phyloP scores from a whole-genome alignment of 2,888 invertebrate genomes.

The Stegophylla sp. region DNA sequence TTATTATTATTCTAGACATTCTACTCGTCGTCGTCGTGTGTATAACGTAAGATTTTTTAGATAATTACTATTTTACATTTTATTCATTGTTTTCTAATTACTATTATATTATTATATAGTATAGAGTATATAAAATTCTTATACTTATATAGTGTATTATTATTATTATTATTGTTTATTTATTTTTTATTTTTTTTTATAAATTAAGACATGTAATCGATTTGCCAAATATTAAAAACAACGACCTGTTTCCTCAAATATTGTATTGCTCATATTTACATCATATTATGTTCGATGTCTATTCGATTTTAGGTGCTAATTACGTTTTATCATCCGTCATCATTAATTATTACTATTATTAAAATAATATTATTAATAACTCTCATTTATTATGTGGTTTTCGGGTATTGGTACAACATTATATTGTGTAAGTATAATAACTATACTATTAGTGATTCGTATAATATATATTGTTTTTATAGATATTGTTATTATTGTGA shows the following conservation, averaged over 20 bases:
- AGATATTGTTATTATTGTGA: slow-evolving; percentile 54
- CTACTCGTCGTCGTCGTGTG: background rate
- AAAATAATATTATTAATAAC: background rate
- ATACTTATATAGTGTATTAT: slow-evolving; percentile 10
- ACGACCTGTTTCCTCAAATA: slow-evolving; percentile 18
- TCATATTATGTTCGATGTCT: background rate
- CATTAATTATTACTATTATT: slow-evolving; percentile 23
- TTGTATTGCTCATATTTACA: slow-evolving; percentile 39
- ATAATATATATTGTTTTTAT: slow-evolving; percentile 12
- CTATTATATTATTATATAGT: background rate
- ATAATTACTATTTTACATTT: background rate
- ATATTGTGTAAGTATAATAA: background rate
- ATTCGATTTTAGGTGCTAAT: slow-evolving; percentile 37
- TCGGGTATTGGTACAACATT: slow-evolving; percentile 41
- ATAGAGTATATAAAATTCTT: slow-evolving; percentile 1
- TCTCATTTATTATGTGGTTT: slow-evolving; percentile 15
- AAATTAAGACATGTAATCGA: slow-evolving; percentile 22
- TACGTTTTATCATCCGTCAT: background rate
- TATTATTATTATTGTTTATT: background rate
- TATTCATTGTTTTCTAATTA: slow-evolving; percentile 12
- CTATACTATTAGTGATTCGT: background rate
- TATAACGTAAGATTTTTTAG: background rate
- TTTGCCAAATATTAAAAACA: slow-evolving; percentile 37
- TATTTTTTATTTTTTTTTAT: too few relatives aligned
- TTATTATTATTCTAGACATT: background rate